Evolutionary conservation across 1,140 invertebrate species (phyloP), one percentile per base, ranked within the genome.

Genomic region (Asbolus verrucosus): DNA sequence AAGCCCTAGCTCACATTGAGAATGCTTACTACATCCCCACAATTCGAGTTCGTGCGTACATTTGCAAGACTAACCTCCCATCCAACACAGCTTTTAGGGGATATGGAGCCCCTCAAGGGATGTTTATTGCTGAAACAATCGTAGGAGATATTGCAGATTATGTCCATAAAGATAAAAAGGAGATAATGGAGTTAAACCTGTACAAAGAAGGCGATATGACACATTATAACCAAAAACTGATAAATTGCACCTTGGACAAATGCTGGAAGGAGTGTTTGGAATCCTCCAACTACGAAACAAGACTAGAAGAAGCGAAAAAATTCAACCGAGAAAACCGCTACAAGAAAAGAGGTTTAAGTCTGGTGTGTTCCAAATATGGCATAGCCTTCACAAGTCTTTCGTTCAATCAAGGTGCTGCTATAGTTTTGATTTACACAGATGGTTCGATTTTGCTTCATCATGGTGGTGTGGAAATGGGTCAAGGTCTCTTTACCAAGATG

Each of bases 401-500:
- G 73, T 80, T 98, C 36, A 98, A 98, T 81, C 96, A 98, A 84
- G 89, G 87, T 13, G 96, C 94, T 21, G 94, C 95, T 2, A 82
- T 98, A 13, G 85, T 98, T n/a, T 87, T 94, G 14, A 85, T 98
- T 14, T 98, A 98, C 77, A 85, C 82, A 0, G 97, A 98, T 84
- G 97, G 97, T 0, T 96, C 95, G 0, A 93, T 98, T 2, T 84
- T 98, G 1, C 76, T 98, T n/a, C 89, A 89, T 19, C 95, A 98
- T 80, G 94, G 93, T 38, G 96, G 96, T 11, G 91, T 91, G 11
- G 96, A 98, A 86, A 98, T 98, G 92, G 97, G 97, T 0, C 96
- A 98, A 84, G 97, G 96, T 1, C 82, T 98, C 0, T 93, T 98
- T 77, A 98, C 94, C 0, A 98, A 98, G 84, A 95, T 97, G 90